Base-by-base conservation (phyloP, 2,888 invertebrate genomes). In the Fragum fragum region DNA sequence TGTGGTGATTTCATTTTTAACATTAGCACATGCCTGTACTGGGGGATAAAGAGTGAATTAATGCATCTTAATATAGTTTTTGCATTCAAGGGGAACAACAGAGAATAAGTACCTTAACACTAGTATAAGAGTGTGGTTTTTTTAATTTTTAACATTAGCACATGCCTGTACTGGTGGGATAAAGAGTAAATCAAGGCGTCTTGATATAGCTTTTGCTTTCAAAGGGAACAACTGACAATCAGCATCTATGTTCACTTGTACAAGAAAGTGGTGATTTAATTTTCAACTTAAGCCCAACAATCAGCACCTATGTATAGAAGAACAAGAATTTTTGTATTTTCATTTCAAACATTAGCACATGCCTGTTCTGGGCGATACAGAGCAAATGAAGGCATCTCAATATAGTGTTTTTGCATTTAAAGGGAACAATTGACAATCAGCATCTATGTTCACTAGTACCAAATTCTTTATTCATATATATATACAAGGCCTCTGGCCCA, bases 401-500 rank as follows among this genome's bases (percentile, higher is more conserved):
- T n/a, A n/a, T n/a, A n/a, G n/a, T n/a, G n/a, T n/a, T n/a, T n/a
- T n/a, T n/a, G n/a, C n/a, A n/a, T n/a, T n/a, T n/a, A n/a, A n/a
- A n/a, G n/a, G n/a, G n/a, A n/a, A n/a, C n/a, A n/a, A n/a, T n/a
- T n/a, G n/a, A n/a, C n/a, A n/a, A n/a, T 36, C 32, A 29, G 16
- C 3, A 9, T 32, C 18, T 72, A n/a, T 72, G 36, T 57, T 72
- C 7, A 36, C 59, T 59, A 23, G 57, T 55, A 72, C 72, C 7
- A 39, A 28, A 39, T n/a, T n/a, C n/a, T n/a, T n/a, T n/a, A n/a
- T n/a, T n/a, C n/a, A n/a, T n/a, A n/a, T n/a, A n/a, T n/a, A n/a
- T n/a, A n/a, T n/a, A n/a, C n/a, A n/a, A n/a, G n/a, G n/a, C n/a
- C n/a, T n/a, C n/a, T n/a, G n/a, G n/a, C n/a, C n/a, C n/a, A n/a